Conservation (phyloP, 2,113 vertebrate species). For the Psammodynastes pulverulentus region DNA sequence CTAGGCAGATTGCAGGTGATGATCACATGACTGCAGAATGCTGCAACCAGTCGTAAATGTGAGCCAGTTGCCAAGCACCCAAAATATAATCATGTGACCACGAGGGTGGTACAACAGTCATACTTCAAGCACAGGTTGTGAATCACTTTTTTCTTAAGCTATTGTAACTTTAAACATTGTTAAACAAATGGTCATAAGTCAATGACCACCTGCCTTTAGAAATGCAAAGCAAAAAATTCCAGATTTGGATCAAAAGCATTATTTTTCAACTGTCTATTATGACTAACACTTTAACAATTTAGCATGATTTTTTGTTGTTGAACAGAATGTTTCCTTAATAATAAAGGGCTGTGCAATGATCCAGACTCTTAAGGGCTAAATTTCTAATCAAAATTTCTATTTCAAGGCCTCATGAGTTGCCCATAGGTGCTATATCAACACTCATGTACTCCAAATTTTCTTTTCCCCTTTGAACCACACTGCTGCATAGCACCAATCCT, state of each 20-base stretch:
- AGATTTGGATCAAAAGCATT: not conserved
- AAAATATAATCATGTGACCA: too few relatives aligned
- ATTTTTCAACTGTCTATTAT: not conserved
- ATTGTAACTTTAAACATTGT: too few relatives aligned
- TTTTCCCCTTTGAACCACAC: not conserved
- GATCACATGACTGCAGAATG: not conserved
- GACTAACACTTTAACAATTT: not conserved
- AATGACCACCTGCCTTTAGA: not conserved
- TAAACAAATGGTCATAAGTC: too few relatives aligned
- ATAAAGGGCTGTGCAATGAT: not conserved
- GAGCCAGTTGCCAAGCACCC: too few relatives aligned
- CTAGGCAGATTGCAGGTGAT: too few relatives aligned
- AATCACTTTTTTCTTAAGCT: too few relatives aligned
- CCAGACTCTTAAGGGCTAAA: not conserved
- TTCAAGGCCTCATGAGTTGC: not conserved
- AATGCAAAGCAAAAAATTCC: not conserved
- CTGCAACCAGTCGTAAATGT: too few relatives aligned
- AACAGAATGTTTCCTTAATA: not conserved
- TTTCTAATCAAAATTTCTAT: too few relatives aligned
- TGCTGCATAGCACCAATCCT: not conserved
- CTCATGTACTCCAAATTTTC: not conserved
- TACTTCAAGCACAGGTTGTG: too few relatives aligned
- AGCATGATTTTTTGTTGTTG: not conserved
- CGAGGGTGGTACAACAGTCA: too few relatives aligned
- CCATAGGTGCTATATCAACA: not conserved